These are phyloP conservation scores for Ormyrus thymus DNA, from an alignment of 2,888 invertebrate genomes.

Conservation along the genomic window DNA sequence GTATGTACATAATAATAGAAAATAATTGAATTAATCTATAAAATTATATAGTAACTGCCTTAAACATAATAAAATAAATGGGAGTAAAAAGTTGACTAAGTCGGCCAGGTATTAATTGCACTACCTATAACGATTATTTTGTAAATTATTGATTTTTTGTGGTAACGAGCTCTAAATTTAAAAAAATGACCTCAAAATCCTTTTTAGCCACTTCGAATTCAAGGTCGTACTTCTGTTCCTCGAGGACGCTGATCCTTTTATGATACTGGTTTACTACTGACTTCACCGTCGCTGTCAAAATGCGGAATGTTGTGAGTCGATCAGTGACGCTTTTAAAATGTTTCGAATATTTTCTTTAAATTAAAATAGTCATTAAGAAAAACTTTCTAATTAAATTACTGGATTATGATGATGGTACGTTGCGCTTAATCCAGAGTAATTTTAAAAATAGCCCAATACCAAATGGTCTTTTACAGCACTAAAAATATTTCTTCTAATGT, in stretches of 20 bases:
- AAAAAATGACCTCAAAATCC: slow-evolving; percentile 88
- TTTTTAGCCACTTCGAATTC: slow-evolving; percentile 97
- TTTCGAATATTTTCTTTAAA: too few species aligned
- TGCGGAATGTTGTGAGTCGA: slow-evolving; percentile 59
- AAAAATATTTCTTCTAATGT: too few species aligned
- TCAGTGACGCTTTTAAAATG: neutral
- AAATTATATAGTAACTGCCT: slow-evolving; percentile 15
- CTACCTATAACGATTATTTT: slow-evolving; percentile 53
- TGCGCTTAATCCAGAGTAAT: too few species aligned
- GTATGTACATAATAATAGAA: neutral
- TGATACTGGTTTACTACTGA: slow-evolving; percentile 87
- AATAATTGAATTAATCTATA: slow-evolving; percentile 3
- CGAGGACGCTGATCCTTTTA: slow-evolving; percentile 87
- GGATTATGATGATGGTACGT: too few species aligned
- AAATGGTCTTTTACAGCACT: too few species aligned
- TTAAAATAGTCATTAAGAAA: too few species aligned
- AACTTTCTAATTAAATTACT: too few species aligned
- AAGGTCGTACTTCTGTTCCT: slow-evolving; percentile 97
- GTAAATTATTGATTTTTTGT: slow-evolving; percentile 33
- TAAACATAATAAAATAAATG: slow-evolving; percentile 24
- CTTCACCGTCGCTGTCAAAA: slow-evolving; percentile 80
- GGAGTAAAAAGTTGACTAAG: slow-evolving; percentile 20
- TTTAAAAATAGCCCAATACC: too few species aligned
- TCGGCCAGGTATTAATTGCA: slow-evolving; percentile 58
- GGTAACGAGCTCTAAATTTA: slow-evolving; percentile 36